Base-by-base conservation (phyloP, 2,888 invertebrate genomes). In the Ctenicera cuprea region DNA sequence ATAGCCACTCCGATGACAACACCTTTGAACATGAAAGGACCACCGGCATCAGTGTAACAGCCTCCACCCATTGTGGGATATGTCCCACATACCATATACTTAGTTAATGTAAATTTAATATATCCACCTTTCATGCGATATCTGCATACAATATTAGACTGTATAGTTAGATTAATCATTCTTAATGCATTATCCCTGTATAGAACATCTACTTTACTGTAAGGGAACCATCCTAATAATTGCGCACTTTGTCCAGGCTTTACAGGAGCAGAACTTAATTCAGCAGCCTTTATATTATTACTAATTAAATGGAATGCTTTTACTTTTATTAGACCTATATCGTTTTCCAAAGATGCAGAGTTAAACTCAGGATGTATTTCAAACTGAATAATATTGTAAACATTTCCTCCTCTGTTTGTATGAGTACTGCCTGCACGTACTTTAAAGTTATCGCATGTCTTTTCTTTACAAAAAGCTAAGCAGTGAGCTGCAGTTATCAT, bases 401-500 rank as follows among this genome's bases (percentile, higher is more conserved):
- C 14, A 9, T 22, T 37, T 12, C 71, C 71, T 11, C 52, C 64
- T 43, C 45, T 54, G 30, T 64, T 64, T 7, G 33, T 33, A 30
- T 70, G 37, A 37, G 41, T 71, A 20, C 64, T 64, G 14, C 43
- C 71, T 12, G 41, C 33, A 9, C 71, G 71, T n/a, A 71, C 16
- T 12, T 16, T 5, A 41, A 20, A 54, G 16, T 71, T 64, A 0
- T 11, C 20, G 30, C 71, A 71, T 5, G 16, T 18, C 3, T 30
- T 8, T 1, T 11, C 33, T 3, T 38, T 0, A 37, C 71, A 71
- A 2, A 16, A 54, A 1, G 18, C 7, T 9, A 63, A 16, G 20
- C 71, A 71, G 52, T 64, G 64, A n/a, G 71, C 71, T 8, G 54
- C 63, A n/a, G 64, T 71, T 52, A 71, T 26, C 3, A 71, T 26